Evolutionary conservation across 64 coral and sea anemone species (phyloP), one percentile per base, ranked within the genome.

Genomic region (Orbicella faveolata): DNA sequence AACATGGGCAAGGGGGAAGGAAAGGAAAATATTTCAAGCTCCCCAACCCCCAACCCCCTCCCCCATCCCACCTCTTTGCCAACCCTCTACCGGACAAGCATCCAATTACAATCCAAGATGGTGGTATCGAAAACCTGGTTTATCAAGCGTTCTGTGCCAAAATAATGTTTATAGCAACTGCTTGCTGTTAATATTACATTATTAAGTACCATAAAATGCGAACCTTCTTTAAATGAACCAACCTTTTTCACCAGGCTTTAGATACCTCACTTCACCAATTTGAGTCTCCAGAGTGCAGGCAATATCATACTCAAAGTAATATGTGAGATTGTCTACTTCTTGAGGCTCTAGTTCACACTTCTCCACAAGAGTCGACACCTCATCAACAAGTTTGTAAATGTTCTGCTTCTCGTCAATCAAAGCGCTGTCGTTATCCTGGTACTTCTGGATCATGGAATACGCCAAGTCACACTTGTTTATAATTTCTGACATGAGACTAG

Each of bases 381-480:
- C 88, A 48, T 80, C 89, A 17, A 90, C 73, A 33, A 96, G 59
- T 34, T 86, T 80, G 18, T 89, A 64, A n/a, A 96, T 90, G 15
- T 83, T 86, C 13, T 73, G 65, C 34, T 87, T 92, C 23, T 93
- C 83, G 34, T 96, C 91, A 54, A 96, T 67, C 13, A 96, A 81
- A 39, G 86, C 82, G 73, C 82, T 90, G 51, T 89, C 88, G 53
- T 88, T 88, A 20, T 79, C 86, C 26, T 93, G 87, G 1, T 69
- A 70, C 15, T 67, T 88, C 53, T 93, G 88, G 9, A 96, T 78
- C 77, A 90, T 53, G 18, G 75, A 48, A 36, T 90, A 90, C 6
- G 93, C 79, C 61, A 90, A 77, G 55, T 96, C 88, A 63, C 88
- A 96, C 48, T 93, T 96, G n/a, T 25, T 77, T 4, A 93, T 90